phyloP scores from a whole-genome alignment of 2,797 vertebrate genomes.

The Syngnathus acus region DNA sequence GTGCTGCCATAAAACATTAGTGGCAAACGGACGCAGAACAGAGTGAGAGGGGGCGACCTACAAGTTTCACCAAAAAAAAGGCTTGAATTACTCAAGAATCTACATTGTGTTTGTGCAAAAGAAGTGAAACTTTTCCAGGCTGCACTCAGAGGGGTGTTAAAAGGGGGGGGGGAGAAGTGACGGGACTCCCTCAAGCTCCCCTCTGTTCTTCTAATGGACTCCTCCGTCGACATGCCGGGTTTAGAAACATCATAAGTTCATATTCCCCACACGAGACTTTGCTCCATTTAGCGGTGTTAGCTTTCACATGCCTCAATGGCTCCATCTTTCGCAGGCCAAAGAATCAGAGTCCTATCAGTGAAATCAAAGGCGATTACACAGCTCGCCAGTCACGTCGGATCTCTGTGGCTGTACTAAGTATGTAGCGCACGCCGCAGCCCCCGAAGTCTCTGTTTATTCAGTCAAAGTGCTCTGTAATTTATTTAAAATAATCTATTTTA shows the following conservation, averaged over 20 bases:
- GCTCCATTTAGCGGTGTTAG: slow-evolving; percentile 65
- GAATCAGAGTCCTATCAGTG: slow-evolving; percentile 83
- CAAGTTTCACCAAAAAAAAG: not conserved
- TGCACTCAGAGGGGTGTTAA: slow-evolving; percentile 55
- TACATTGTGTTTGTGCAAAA: slow-evolving; percentile 34
- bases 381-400: slow-evolving; percentile 87
- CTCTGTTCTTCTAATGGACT: slow-evolving; percentile 84
- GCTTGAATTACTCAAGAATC: slow-evolving; percentile 25
- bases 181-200: slow-evolving; percentile 78
- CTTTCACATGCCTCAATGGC: slow-evolving; percentile 74
- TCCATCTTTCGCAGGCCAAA: slow-evolving; percentile 70
- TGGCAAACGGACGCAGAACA: slow-evolving; percentile 45
- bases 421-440: slow-evolving; percentile 84
- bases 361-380: slow-evolving; percentile 84
- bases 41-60: slow-evolving; percentile 38
- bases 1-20: slow-evolving; percentile 64
- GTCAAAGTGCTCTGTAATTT: slow-evolving; percentile 99
- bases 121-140: slow-evolving; percentile 34
- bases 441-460: slow-evolving; percentile 97
- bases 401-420: slow-evolving; percentile 89
- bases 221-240: slow-evolving; percentile 74
- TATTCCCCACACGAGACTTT: slow-evolving; percentile 75
- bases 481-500: slow-evolving; percentile 99
- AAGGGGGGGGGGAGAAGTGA: slow-evolving; percentile 61
- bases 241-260: slow-evolving; percentile 80